Evolutionary conservation across 2,113 vertebrate genomes (phyloP).

Genomic region (Shinisaurus crocodilurus): DNA sequence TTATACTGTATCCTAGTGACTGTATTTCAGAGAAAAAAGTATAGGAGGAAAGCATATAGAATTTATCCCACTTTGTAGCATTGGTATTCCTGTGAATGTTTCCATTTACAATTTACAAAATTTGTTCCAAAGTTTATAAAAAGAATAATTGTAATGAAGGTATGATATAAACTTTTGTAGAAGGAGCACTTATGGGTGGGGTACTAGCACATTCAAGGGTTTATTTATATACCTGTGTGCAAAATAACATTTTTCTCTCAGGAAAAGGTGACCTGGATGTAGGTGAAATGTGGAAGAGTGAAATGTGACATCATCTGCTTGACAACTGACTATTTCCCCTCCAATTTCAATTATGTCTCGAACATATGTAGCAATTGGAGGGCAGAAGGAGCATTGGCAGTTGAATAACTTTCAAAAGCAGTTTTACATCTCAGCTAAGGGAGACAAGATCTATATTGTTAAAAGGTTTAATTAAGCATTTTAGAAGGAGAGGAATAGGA

Average conservation of each 20-base stretch:
- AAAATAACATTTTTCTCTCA: slow-evolving; percentile 1
- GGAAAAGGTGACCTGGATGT: neutral
- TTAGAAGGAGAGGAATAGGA: slow-evolving; percentile 36
- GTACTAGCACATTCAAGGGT: neutral
- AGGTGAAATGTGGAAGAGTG: neutral
- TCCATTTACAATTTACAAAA: neutral
- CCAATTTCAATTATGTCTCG: neutral
- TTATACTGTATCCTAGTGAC: neutral
- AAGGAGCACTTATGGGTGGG: neutral
- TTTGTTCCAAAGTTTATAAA: neutral
- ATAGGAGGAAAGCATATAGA: neutral
- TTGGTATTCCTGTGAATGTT: neutral
- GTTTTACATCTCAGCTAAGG: slow-evolving; percentile 32
- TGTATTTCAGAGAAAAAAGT: neutral
- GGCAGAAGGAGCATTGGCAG: neutral
- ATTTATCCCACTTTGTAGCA: neutral
- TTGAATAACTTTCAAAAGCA: slow-evolving; percentile 34
- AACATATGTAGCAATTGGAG: neutral
- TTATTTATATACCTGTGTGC: neutral
- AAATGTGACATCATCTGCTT: neutral
- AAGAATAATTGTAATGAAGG: neutral
- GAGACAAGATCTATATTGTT: slow-evolving; percentile 33
- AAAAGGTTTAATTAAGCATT: slow-evolving; percentile 56
- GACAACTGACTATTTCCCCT: accelerated
- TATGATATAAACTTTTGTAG: neutral